Evolutionary conservation across 2,888 invertebrate species (phyloP), one percentile per base, ranked within the genome.

Genomic region (Portevinia maculata): DNA sequence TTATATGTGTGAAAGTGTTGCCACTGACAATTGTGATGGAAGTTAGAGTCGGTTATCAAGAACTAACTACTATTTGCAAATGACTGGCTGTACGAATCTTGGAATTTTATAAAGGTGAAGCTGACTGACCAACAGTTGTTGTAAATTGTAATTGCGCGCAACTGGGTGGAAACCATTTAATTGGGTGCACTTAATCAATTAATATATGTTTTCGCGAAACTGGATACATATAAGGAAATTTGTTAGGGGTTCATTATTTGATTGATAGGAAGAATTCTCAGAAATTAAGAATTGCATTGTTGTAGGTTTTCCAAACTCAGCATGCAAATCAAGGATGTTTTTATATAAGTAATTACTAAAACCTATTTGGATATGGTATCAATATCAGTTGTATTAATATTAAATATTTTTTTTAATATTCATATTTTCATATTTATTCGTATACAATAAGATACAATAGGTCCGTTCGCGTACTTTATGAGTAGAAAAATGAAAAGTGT

Each of bases 1-100:
- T 75, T 75, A 75, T 67, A 67, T 53, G 37, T 67, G 75, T 52
- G 57, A 75, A 75, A 67, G 75, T 75, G 75, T 59, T 75, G 67
- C 67, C 75, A 30, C 67, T 67, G 46, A 67, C 75, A 67, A 75
- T 75, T 60, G 67, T 44, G 28, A 52, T 52, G 67, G 32, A 11
- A 32, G 17, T 19, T 48, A 13, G 57, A 46, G 55, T 48, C n/a
- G 67, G 34, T 67, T 67, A 75, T 67, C 52, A 52, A 11, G 52
- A 39, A 41, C 28, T 44, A 1, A 7, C n/a, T 24, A 21, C 21
- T 41, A 37, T 24, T 34, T 37, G 50, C 53, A 53, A 21, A 39
- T 19, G 62, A n/a, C 30, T 52, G 48, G 52, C 34, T 34, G n/a
- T n/a, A n/a, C n/a, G n/a, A n/a, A 21, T 28, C 34, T 59, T 67